A percentile compares a stretch with the other conserved stretches of the same genome.
Evolutionary conservation across 2,113 vertebrate genomes (phyloP).

Genomic region (Corynorhinus townsendii): DNA sequence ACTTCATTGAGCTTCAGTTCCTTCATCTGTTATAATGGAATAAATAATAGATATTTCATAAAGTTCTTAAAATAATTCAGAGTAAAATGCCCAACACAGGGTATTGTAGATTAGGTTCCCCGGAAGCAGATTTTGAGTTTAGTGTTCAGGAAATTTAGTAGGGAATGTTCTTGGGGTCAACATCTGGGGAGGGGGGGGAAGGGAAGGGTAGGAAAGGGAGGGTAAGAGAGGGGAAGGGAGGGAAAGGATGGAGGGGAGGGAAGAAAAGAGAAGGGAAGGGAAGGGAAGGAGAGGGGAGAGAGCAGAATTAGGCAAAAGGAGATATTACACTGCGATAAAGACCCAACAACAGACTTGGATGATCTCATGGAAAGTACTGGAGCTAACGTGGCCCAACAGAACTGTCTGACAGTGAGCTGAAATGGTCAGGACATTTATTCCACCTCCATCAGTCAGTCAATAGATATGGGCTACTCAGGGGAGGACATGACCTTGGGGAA

Average conservation of each 20-base stretch:
- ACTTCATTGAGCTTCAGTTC: not conserved
- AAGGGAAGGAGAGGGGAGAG: not conserved
- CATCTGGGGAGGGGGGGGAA: not conserved
- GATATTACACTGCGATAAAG: not conserved
- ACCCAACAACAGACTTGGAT: not conserved
- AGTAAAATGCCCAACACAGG: not conserved
- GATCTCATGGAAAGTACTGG: not conserved
- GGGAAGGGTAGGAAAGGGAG: not conserved
- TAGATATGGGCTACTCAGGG: not conserved
- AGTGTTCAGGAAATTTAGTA: not conserved
- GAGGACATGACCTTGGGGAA: not conserved
- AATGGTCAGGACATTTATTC: not conserved
- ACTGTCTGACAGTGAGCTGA: not conserved
- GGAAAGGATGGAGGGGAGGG: too few relatives aligned
- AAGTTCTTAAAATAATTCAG: not conserved
- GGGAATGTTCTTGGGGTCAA: not conserved
- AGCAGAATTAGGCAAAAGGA: not conserved
- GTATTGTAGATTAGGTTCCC: not conserved
- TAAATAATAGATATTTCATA: not conserved
- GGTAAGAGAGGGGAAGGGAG: too few relatives aligned
- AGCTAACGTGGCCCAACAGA: not conserved
- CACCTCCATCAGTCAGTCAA: not conserved
- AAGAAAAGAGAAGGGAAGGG: accelerated
- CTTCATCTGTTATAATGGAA: not conserved
- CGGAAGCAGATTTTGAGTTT: not conserved